These are phyloP conservation scores for Lates calcarifer DNA, from an alignment of 2,113 vertebrate species.

Conservation along the genomic window DNA sequence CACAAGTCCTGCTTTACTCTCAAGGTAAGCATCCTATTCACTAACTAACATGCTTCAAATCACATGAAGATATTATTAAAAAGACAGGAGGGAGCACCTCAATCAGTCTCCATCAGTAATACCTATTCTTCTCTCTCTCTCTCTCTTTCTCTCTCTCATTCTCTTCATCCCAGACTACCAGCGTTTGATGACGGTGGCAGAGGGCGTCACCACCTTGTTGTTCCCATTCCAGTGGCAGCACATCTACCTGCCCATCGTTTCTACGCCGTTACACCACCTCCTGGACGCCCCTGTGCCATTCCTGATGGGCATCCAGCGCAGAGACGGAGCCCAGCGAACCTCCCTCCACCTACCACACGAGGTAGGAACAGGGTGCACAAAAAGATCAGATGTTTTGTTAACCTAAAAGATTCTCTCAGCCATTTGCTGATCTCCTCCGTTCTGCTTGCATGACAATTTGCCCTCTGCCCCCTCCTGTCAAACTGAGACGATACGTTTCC, in stretches of 20 bases:
- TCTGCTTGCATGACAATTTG: slow-evolving; percentile 10
- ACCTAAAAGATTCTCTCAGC: slow-evolving; percentile 8
- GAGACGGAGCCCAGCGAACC: slow-evolving; percentile 93
- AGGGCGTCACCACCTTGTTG: slow-evolving; percentile 92
- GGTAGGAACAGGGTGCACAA: slow-evolving; percentile 80
- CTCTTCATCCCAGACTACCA: slow-evolving; percentile 90
- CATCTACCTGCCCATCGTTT: slow-evolving; percentile 96
- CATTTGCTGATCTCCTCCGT: slow-evolving; percentile 20
- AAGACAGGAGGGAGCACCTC: no score
- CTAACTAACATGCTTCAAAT: neutral
- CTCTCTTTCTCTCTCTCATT: slow-evolving; percentile 9
- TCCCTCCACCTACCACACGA: slow-evolving; percentile 97
- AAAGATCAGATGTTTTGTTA: slow-evolving; percentile 14
- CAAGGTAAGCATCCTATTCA: slow-evolving; percentile 84
- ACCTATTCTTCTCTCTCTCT: slow-evolving; percentile 8
- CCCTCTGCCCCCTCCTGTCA: slow-evolving; percentile 1
- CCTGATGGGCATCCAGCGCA: slow-evolving; percentile 95
- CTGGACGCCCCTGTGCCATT: slow-evolving; percentile 97
- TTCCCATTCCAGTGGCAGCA: slow-evolving; percentile 99
- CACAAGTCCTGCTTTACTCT: slow-evolving; percentile 97
- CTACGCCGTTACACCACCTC: slow-evolving; percentile 94
- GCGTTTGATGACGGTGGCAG: slow-evolving; percentile 95
- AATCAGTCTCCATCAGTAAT: no score
- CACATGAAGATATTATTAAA: no score
- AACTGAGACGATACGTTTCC: slow-evolving; percentile 23